phyloP scores from a whole-genome alignment of 2,797 vertebrate species.

The Epinephelus malabaricus region DNA sequence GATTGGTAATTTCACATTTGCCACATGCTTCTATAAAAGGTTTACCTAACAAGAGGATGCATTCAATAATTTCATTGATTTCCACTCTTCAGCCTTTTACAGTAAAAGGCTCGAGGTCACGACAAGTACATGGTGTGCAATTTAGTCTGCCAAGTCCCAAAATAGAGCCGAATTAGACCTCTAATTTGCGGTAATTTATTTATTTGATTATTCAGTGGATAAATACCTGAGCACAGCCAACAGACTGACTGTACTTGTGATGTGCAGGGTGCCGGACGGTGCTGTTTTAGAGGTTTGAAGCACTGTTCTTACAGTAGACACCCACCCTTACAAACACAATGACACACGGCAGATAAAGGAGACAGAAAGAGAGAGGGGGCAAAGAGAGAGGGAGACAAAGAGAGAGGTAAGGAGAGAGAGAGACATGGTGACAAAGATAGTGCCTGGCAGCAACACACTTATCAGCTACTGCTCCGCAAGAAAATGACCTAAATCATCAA shows the following conservation, averaged over 20 bases:
- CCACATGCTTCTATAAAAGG: constrained; percentile 15
- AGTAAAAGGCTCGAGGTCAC: constrained; percentile 59
- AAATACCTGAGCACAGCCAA: constrained; percentile 2
- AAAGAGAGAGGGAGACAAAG: constrained; percentile 47
- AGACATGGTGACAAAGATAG: constrained; percentile 82
- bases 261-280: background rate
- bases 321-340: constrained; percentile 67
- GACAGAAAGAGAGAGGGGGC: constrained; percentile 58
- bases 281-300: constrained; percentile 52
- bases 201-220: constrained; percentile 28
- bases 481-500: constrained; percentile 88
- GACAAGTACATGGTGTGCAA: constrained; percentile 36
- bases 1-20: background rate
- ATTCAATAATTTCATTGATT: constrained; percentile 65
- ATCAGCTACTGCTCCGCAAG: constrained; percentile 78
- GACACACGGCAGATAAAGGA: constrained; percentile 73
- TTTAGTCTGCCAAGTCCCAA: constrained; percentile 31
- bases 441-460: constrained; percentile 81
- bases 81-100: constrained; percentile 43
- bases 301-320: constrained; percentile 67
- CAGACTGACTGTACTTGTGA: background rate
- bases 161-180: constrained; percentile 20
- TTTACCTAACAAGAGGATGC: constrained; percentile 49
- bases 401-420: constrained; percentile 54
- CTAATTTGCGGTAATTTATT: constrained; percentile 12